phyloP scores from a whole-genome alignment of 1,140 invertebrate species.

The Drosophila dunni region DNA sequence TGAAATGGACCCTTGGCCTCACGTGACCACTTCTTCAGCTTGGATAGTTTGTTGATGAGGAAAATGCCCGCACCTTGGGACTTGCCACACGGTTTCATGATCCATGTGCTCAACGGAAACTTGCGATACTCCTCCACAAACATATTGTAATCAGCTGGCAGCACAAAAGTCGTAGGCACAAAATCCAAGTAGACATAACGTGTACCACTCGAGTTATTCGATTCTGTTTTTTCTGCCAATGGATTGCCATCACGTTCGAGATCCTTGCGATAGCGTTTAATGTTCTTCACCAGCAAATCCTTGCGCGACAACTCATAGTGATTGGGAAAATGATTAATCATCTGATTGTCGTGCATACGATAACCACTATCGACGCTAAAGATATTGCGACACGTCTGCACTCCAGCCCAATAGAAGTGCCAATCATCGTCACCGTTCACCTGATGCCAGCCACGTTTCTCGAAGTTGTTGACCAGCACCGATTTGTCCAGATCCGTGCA shows the following conservation, averaged over 20 bases:
- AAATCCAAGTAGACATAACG: constrained; percentile 94
- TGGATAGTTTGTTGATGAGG: constrained; percentile 94
- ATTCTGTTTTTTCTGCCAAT: constrained; percentile 89
- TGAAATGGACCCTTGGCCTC: constrained; percentile 92
- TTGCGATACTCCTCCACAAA: constrained; percentile 97
- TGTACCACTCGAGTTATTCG: constrained; percentile 89
- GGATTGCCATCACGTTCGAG: constrained; percentile 95
- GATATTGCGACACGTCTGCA: constrained; percentile 94
- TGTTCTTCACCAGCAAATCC: constrained; percentile 97
- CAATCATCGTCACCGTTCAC: constrained; percentile 97
- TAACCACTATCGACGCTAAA: constrained; percentile 97
- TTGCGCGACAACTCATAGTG: constrained; percentile 98
- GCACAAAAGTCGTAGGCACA: constrained; percentile 95
- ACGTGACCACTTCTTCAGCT: constrained; percentile 94
- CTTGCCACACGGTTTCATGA: constrained; percentile 98
- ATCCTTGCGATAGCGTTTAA: constrained; percentile 96
- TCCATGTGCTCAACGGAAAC: constrained; percentile 97
- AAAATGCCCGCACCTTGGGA: constrained; percentile 95
- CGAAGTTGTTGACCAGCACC: constrained; percentile 97
- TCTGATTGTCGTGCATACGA: constrained; percentile 95
- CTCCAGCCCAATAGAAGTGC: constrained; percentile 98
- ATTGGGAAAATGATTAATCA: constrained; percentile 97
- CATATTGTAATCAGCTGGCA: constrained; percentile 97
- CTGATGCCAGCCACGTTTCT: constrained; percentile 95
- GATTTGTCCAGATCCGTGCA: constrained; percentile 98